A percentile compares a stretch with the other conserved stretches of the same genome.
phyloP scores from a whole-genome alignment of 2,888 invertebrate genomes.

The Loripinus fragilis region DNA sequence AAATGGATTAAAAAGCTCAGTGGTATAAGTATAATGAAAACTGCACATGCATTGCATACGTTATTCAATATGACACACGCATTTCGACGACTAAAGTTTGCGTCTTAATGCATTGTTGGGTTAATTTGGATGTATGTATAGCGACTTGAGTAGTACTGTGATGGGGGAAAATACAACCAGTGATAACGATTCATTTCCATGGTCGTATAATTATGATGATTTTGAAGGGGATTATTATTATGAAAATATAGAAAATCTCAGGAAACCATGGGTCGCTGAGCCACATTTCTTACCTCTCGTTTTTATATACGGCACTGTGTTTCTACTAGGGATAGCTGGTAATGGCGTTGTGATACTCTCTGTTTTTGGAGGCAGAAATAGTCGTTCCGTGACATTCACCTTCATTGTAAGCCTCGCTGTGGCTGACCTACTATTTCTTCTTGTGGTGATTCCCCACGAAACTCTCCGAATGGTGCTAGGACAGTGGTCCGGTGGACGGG shows the following conservation, averaged over 20 bases:
- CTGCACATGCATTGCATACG: too few species aligned
- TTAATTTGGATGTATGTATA: too few species aligned
- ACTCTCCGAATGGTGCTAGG: constrained; percentile 82
- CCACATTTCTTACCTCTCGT: constrained; percentile 77
- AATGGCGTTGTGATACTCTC: constrained; percentile 84
- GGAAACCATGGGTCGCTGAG: constrained; percentile 68
- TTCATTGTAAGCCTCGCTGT: constrained; percentile 81
- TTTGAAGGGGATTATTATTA: constrained; percentile 46
- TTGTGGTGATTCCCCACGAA: constrained; percentile 84
- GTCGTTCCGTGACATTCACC: constrained; percentile 80
- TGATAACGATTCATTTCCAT: neutral
- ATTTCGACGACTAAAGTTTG: too few species aligned
- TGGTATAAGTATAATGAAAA: too few species aligned
- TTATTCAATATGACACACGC: too few species aligned
- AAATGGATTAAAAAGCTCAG: too few species aligned
- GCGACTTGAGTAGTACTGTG: too few species aligned
- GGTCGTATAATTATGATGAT: neutral
- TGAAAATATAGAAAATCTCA: constrained; percentile 48
- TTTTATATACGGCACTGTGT: constrained; percentile 73
- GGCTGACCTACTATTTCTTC: constrained; percentile 84
- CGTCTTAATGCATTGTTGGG: too few species aligned
- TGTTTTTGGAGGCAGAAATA: constrained; percentile 82
- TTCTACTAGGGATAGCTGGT: constrained; percentile 84
- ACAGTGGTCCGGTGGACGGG: constrained; percentile 83
- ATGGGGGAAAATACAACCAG: neutral